Evolutionary conservation across 1,140 invertebrate genomes (phyloP), one percentile per base, ranked within the genome.

Genomic region (Oryctes rhinoceros): DNA sequence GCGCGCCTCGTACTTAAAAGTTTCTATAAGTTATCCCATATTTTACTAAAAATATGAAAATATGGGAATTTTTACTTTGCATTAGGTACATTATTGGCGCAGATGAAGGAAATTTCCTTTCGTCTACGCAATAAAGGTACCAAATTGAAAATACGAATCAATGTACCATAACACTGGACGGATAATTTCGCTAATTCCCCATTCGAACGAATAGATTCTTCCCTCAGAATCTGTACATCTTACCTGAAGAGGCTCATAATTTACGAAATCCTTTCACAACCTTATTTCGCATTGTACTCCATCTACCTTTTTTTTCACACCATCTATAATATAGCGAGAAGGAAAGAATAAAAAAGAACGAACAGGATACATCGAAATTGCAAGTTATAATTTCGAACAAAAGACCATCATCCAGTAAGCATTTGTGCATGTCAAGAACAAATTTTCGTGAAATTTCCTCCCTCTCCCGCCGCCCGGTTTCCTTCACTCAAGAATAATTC

Each of bases 321-420:
- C 49, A 13, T n/a, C 49, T n/a, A n/a, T 9, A 53, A 3, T 44
- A 53, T 15, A 53, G n/a, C n/a, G 13, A 53, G 13, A 53, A 10
- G 9, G n/a, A 11, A 13, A 53, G 9, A 7, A 53, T 13, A 53
- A n/a, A 53, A 53, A 53, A 53, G 24, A 53, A 53, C 4, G 13
- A 53, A 53, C 49, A 53, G 49, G 49, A 53, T 53, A 53, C 49
- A 53, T 53, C 49, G 49, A 53, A 53, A 53, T 53, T 53, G 49
- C 49, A 53, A 53, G 9, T 53, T 53, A 53, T 53, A 13, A 53
- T 53, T n/a, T 53, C 49, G 11, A 53, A 53, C 49, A 53, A 53
- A 53, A 53, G 49, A 9, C 49, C 49, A 53, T n/a, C 49, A 53
- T 53, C 49, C 49, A 53, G 11, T 53, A 13, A 53, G 13, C 49